These are phyloP conservation scores for Cavia porcellus DNA, from an alignment of 2,113 vertebrate genomes.

Conservation along the genomic window DNA sequence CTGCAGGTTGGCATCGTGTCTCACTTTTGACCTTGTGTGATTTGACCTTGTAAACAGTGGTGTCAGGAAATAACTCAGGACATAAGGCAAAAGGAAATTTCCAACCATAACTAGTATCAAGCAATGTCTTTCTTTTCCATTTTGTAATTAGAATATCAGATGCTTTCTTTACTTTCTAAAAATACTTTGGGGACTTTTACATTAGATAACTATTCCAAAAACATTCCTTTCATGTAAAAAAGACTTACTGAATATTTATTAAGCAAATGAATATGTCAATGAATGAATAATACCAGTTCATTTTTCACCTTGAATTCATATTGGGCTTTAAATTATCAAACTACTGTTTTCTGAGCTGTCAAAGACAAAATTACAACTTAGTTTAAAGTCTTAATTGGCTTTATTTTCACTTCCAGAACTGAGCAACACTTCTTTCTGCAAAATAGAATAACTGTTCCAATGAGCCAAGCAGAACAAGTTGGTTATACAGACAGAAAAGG, in stretches of 20 bases:
- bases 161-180: constrained; percentile 5
- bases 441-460: not conserved
- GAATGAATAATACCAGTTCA: not conserved
- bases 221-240: not conserved
- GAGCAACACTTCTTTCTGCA: not conserved
- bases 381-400: not conserved
- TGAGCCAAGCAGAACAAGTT: not conserved
- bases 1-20: not conserved
- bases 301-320: constrained; percentile 17
- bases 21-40: not conserved
- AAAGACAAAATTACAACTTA: not conserved
- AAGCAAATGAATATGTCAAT: not conserved
- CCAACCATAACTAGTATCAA: not conserved
- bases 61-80: not conserved
- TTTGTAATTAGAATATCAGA: not conserved
- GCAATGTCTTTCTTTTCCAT: not conserved
- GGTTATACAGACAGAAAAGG: not conserved
- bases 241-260: not conserved
- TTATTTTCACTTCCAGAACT: not conserved
- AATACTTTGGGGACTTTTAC: not conserved
- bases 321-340: constrained; percentile 11
- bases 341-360: not conserved
- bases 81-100: not conserved
- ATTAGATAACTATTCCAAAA: constrained; percentile 24
- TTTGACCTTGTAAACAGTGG: not conserved